Conservation (phyloP, 2,797 vertebrate species). For the Pipistrellus nathusii region DNA sequence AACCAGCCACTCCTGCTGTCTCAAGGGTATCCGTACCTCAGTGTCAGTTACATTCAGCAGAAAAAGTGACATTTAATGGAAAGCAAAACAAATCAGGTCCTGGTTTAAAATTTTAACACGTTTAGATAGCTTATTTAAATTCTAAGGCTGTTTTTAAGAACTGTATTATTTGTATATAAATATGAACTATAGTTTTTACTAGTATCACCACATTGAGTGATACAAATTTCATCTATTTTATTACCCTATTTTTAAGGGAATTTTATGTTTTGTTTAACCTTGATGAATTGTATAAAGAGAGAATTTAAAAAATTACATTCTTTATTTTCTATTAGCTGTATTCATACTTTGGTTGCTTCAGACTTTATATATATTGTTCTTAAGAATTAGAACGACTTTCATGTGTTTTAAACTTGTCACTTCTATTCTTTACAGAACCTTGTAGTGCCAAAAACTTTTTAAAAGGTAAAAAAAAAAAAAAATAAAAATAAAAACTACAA, state of each 20-base stretch:
- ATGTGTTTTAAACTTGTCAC: constrained; percentile 94
- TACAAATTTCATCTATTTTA: constrained; percentile 99
- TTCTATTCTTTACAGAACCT: constrained; percentile 93
- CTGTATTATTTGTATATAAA: constrained; percentile 99
- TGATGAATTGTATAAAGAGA: constrained; percentile 95
- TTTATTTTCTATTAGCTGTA: constrained; percentile 99
- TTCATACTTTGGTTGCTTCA: constrained; percentile 97
- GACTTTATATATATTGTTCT: constrained; percentile 93
- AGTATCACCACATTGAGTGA: constrained; percentile 97
- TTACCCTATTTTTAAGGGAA: constrained; percentile 99
- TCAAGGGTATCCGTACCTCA: constrained; percentile 93
- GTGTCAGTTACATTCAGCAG: constrained; percentile 97
- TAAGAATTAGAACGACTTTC: constrained; percentile 96
- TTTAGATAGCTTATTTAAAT: constrained; percentile 93
- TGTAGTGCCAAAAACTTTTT: constrained; percentile 96
- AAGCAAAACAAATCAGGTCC: constrained; percentile 88
- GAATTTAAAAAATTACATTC: constrained; percentile 94
- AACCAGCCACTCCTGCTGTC: constrained; percentile 95
- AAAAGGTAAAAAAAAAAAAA: constrained; percentile 89
- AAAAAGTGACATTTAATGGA: constrained; percentile 94
- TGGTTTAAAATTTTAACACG: constrained; percentile 90
- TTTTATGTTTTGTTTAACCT: constrained; percentile 95
- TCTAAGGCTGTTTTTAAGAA: constrained; percentile 93
- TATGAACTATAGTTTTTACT: constrained; percentile 95
- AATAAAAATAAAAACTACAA: constrained; percentile 86